Percentiles rank a stretch among this genome's conserved stretches.
phyloP scores from a whole-genome alignment of 2,113 vertebrate species.

The Podiceps cristatus region DNA sequence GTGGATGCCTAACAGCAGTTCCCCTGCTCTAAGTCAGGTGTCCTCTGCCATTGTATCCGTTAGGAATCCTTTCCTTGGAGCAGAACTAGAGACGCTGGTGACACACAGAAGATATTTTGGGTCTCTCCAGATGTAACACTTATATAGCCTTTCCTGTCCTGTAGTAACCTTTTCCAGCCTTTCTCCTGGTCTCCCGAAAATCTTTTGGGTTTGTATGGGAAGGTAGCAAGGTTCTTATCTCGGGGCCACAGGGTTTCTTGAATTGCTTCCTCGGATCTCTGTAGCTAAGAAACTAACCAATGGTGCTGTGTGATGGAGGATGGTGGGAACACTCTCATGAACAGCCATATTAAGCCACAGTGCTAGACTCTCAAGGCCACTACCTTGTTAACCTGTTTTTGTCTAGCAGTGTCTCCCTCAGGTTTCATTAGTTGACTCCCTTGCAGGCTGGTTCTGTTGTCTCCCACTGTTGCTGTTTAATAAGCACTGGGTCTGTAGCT shows the following conservation, averaged over 20 bases:
- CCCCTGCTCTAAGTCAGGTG: not conserved
- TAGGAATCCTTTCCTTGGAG: not conserved
- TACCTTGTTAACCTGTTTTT: slow-evolving; percentile 14
- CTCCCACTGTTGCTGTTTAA: not conserved
- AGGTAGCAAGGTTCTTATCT: not conserved
- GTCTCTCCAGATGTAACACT: not conserved
- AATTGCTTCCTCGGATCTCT: not conserved
- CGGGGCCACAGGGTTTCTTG: not conserved
- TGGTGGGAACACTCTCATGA: not conserved
- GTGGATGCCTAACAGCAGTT: not conserved
- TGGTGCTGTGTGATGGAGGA: not conserved
- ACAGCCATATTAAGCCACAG: not conserved
- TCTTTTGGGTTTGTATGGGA: not conserved
- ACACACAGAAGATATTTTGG: not conserved
- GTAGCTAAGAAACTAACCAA: not conserved
- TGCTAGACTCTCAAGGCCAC: not conserved
- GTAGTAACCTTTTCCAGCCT: not conserved
- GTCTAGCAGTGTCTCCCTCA: not conserved
- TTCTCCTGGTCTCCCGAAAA: not conserved
- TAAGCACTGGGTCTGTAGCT: not conserved
- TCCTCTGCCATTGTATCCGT: not conserved
- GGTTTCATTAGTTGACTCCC: not conserved
- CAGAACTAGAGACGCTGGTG: not conserved
- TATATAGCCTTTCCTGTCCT: not conserved
- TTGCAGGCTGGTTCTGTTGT: not conserved